A percentile compares a stretch with the other conserved stretches of the same genome.
Evolutionary conservation across 2,888 invertebrate genomes (phyloP).

Genomic region (Syritta pipiens): DNA sequence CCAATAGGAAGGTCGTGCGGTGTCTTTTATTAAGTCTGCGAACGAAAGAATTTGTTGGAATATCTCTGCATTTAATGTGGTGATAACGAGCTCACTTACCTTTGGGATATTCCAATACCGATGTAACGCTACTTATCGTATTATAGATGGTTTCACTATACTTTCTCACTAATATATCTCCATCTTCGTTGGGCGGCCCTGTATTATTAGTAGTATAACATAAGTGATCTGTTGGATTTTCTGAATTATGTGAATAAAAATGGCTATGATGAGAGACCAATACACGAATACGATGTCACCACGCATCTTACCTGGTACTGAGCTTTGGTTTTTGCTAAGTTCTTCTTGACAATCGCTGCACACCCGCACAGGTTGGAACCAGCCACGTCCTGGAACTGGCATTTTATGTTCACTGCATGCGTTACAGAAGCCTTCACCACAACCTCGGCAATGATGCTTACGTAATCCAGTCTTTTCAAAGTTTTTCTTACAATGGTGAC

Average conservation of each 20-base stretch:
- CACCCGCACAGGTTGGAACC: slow-evolving; percentile 86
- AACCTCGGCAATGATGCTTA: slow-evolving; percentile 88
- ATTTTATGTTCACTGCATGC: slow-evolving; percentile 84
- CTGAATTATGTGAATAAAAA: slow-evolving; percentile 63
- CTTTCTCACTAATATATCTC: slow-evolving; percentile 82
- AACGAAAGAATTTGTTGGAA: not conserved
- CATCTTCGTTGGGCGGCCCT: slow-evolving; percentile 78
- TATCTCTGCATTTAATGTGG: not conserved
- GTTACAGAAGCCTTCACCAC: slow-evolving; percentile 90
- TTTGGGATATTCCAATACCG: slow-evolving; percentile 86
- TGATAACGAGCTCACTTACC: slow-evolving; percentile 77
- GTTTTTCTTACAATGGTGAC: slow-evolving; percentile 83
- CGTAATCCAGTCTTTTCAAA: slow-evolving; percentile 82
- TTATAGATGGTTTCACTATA: slow-evolving; percentile 87
- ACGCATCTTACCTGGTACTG: slow-evolving; percentile 73
- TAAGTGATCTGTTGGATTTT: slow-evolving; percentile 70
- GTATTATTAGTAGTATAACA: slow-evolving; percentile 73
- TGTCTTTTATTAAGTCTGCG: slow-evolving; percentile 85
- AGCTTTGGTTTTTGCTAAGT: slow-evolving; percentile 73
- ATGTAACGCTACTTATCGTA: slow-evolving; percentile 85
- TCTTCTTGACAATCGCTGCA: slow-evolving; percentile 84
- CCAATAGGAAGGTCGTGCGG: slow-evolving; percentile 89
- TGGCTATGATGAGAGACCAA: slow-evolving; percentile 24
- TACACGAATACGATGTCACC: slow-evolving; percentile 11
- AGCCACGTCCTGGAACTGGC: slow-evolving; percentile 86